These are phyloP conservation scores for Drosophila austrosaltans DNA, from an alignment of 2,888 invertebrate species.

Conservation along the genomic window DNA sequence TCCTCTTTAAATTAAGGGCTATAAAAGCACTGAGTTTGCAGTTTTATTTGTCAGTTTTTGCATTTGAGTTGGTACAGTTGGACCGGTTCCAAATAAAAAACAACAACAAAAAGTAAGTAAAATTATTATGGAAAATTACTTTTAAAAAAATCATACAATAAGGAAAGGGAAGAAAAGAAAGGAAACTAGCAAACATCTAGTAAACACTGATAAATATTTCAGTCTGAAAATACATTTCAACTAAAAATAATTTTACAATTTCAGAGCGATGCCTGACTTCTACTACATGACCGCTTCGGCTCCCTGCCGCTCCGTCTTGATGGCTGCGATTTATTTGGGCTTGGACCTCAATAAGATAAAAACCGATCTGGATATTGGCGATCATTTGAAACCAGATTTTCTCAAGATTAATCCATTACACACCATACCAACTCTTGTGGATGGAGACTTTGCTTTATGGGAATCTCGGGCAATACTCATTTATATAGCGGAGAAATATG, in stretches of 20 bases:
- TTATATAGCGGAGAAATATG: constrained; percentile 91
- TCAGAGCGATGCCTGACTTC: constrained; percentile 29
- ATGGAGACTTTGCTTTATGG: constrained; percentile 90
- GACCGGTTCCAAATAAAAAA: not conserved
- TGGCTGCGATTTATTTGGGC: constrained; percentile 87
- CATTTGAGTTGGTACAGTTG: not conserved
- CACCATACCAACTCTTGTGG: constrained; percentile 91
- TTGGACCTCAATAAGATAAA: constrained; percentile 87
- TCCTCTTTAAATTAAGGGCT: not conserved
- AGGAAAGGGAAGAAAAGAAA: not conserved
- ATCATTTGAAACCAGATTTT: constrained; percentile 88
- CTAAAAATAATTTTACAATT: constrained; percentile 5
- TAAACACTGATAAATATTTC: not conserved
- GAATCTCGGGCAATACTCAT: constrained; percentile 92
- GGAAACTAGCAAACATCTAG: not conserved
- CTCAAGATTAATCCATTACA: constrained; percentile 92
- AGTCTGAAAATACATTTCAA: not conserved
- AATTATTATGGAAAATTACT: not conserved
- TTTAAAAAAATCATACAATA: not conserved
- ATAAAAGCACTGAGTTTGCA: not conserved
- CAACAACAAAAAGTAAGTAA: not conserved
- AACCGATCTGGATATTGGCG: constrained; percentile 85
- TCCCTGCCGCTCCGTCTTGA: constrained; percentile 87
- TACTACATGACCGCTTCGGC: constrained; percentile 83
- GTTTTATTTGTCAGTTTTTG: not conserved